Base-by-base conservation (phyloP, 2,113 vertebrate genomes). In the Saccopteryx bilineata region DNA sequence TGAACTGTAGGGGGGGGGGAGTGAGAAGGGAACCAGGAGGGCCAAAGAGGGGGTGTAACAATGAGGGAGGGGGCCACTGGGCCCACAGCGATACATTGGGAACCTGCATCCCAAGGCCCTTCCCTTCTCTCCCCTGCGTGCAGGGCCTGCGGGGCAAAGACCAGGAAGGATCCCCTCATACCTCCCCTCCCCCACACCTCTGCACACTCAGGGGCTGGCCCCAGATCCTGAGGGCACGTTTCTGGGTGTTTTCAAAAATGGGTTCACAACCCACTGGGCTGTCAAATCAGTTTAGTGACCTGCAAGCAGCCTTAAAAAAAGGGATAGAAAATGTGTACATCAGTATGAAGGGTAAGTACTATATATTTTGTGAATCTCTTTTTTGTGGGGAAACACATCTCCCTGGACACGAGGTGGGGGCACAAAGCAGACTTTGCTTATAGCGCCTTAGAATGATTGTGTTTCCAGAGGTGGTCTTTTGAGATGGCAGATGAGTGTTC, bases 391-490 rank as follows among this genome's bases (percentile, higher is more conserved):
- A 21, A 11, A 31, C 28, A 11, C 2, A 7, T 58, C 24, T 13
- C 9, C 11, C n/a, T 7, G 14, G 6, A 5, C 4, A 0, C 61
- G 0, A 21, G 50, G 52, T 0, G 10, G 33, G 23, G 66, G 6
- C 0, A 2, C 1, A 14, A 63, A 39, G 24, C 19, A 13, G 69
- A 4, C 50, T n/a, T 31, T 19, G 15, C 14, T 7, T 46, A 1
- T 8, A 21, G n/a, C 2, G 1, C 5, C 74, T 14, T 0, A 12
- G 81, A 17, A 48, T 2, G 4, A 46, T 10, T 17, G 52, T 2
- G 33, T n/a, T 83, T 28, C 83, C 52, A 83, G 46, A 13, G 65
- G 39, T 24, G 56, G 50, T 5, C 1, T 48, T 82, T 48, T 9
- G 69, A 65, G 66, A 31, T 0, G 0, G 4, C 0, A 10, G 76